These are phyloP conservation scores for Conus ventricosus DNA, from an alignment of 1,140 invertebrate genomes.

Conservation along the genomic window DNA sequence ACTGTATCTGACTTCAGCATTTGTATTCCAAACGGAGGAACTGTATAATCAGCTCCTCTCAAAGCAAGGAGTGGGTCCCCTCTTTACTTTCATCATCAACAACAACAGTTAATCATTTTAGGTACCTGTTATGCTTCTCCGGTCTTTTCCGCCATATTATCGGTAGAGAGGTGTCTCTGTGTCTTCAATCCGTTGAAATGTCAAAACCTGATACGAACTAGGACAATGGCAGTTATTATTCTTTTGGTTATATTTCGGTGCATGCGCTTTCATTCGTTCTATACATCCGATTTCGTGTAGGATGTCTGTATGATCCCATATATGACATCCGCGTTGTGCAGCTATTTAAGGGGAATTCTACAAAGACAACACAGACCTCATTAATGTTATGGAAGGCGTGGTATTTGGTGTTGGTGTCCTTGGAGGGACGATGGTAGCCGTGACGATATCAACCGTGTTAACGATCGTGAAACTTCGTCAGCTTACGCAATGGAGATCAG, in stretches of 20 bases:
- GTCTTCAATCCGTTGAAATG: background rate
- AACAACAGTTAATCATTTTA: background rate
- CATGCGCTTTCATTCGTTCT: background rate
- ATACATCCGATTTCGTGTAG: background rate
- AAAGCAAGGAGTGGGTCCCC: background rate
- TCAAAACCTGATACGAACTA: background rate
- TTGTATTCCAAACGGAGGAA: background rate
- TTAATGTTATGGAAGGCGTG: background rate
- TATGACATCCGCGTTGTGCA: no score
- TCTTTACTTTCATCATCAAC: background rate
- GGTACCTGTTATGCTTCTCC: background rate
- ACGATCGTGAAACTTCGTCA: conserved; percentile 1
- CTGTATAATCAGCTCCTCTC: background rate
- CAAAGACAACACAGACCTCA: background rate
- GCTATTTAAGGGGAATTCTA: background rate
- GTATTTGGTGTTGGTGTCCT: background rate
- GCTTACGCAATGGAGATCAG: background rate
- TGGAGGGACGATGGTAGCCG: no score
- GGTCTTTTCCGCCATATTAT: background rate
- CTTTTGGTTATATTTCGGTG: background rate
- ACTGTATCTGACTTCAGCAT: background rate
- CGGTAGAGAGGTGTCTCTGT: background rate
- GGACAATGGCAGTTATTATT: conserved; percentile 4
- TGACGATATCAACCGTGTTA: background rate
- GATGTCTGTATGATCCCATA: background rate